phyloP scores from a whole-genome alignment of 2,113 vertebrate genomes.

The Arvicanthis niloticus region DNA sequence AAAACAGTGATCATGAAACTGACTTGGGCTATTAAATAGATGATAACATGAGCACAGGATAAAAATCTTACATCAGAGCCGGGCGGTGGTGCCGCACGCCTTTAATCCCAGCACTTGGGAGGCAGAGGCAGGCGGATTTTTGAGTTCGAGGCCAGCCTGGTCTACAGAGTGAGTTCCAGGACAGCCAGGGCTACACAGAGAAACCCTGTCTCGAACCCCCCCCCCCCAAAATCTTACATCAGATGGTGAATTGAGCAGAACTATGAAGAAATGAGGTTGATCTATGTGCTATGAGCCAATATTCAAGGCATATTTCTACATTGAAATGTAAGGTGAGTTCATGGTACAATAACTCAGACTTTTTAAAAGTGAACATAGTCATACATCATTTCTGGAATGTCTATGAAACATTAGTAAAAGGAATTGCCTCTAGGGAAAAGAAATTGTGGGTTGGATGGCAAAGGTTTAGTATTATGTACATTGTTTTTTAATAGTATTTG shows the following conservation, averaged over 20 bases:
- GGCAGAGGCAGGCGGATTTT: too few relatives aligned
- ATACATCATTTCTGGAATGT: conserved; percentile 14
- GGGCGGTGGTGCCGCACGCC: too few relatives aligned
- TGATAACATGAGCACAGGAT: background rate
- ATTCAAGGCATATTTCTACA: background rate
- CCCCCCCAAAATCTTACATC: background rate
- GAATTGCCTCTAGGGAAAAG: background rate
- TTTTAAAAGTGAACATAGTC: background rate
- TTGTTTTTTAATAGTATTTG: background rate
- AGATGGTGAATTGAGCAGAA: conserved; percentile 12
- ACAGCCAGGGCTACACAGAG: too few relatives aligned
- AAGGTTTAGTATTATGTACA: background rate
- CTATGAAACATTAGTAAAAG: background rate
- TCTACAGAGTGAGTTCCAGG: too few relatives aligned
- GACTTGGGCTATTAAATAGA: background rate
- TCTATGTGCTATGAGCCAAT: background rate
- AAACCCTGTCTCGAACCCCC: too few relatives aligned
- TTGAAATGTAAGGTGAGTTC: background rate
- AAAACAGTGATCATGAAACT: background rate
- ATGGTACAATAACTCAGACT: background rate
- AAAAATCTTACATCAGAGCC: background rate
- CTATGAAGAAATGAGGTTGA: background rate
- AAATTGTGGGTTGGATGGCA: background rate
- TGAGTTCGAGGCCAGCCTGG: too few relatives aligned
- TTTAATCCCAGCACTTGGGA: too few relatives aligned